A percentile compares a stretch with the other conserved stretches of the same genome.
These are phyloP conservation scores for Caenorhabditis sp. DNA, from an alignment of 2,888 invertebrate species.

Conservation along the genomic window DNA sequence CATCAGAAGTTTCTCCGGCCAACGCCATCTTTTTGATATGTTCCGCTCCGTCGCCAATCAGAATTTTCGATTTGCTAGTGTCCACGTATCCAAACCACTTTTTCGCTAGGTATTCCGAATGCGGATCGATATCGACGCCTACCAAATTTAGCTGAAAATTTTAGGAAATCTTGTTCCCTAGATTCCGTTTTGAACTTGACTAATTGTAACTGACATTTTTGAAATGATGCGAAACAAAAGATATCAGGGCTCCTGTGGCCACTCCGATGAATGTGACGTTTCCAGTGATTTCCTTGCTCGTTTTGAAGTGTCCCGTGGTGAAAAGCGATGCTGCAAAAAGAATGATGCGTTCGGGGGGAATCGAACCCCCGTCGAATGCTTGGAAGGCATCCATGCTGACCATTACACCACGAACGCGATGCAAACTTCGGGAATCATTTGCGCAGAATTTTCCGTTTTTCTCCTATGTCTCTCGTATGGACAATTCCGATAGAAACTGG, in stretches of 20 bases:
- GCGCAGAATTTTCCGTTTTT: neutral
- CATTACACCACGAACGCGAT: slow-evolving; percentile 68
- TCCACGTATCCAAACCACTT: slow-evolving; percentile 45
- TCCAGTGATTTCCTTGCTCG: neutral
- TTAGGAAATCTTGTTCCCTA: neutral
- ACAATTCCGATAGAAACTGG: too few species aligned
- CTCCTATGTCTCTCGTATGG: too few species aligned
- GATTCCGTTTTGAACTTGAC: too few species aligned
- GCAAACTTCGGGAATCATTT: neutral
- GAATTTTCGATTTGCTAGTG: slow-evolving; percentile 2
- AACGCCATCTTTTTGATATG: slow-evolving; percentile 34
- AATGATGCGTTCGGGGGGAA: slow-evolving; percentile 26
- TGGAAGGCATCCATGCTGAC: slow-evolving; percentile 77
- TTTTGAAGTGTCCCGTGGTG: slow-evolving; percentile 24
- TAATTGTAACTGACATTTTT: slow-evolving; percentile 30
- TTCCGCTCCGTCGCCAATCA: slow-evolving; percentile 36
- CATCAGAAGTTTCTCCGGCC: slow-evolving; percentile 31
- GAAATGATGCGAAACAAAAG: slow-evolving; percentile 17
- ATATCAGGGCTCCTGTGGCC: slow-evolving; percentile 37
- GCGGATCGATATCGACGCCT: slow-evolving; percentile 44
- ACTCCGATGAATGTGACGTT: slow-evolving; percentile 34
- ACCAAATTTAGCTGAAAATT: slow-evolving; percentile 25
- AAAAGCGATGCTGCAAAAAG: slow-evolving; percentile 29
- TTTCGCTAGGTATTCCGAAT: slow-evolving; percentile 42
- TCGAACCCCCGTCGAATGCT: slow-evolving; percentile 71